Percentiles rank a stretch among this genome's conserved stretches.
These are phyloP conservation scores for Plectropomus leopardus DNA, from an alignment of 2,113 vertebrate species.

Conservation along the genomic window DNA sequence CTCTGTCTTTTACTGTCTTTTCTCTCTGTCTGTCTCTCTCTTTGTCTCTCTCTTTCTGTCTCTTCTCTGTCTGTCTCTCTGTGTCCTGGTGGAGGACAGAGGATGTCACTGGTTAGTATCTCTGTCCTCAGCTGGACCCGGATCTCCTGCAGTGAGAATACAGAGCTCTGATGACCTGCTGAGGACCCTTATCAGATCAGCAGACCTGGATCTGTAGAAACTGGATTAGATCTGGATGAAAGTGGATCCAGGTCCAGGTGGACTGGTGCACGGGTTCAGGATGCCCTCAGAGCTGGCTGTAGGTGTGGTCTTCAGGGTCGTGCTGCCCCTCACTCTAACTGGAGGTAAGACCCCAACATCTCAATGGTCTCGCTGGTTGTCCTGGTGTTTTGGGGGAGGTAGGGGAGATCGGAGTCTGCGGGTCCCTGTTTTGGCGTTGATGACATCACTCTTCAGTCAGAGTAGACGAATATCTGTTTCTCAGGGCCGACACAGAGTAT, in stretches of 20 bases:
- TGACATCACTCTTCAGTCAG: no score
- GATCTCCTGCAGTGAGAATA: background rate
- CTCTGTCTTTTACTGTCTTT: background rate
- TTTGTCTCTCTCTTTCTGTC: no score
- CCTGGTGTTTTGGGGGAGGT: no score
- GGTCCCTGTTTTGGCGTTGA: no score
- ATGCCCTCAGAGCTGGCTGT: conserved; percentile 57
- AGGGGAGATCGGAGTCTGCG: no score
- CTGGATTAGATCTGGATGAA: background rate
- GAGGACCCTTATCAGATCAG: no score
- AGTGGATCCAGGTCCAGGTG: background rate
- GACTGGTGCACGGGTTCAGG: background rate
- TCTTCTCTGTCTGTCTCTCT: conserved; percentile 5
- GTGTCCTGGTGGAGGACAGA: background rate
- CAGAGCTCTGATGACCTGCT: conserved; percentile 27
- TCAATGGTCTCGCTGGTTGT: no score
- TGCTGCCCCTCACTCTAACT: conserved; percentile 62
- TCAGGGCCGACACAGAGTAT: no score
- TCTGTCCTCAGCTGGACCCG: background rate
- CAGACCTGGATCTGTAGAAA: background rate
- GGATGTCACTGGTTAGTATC: conserved; percentile 42
- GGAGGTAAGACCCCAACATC: conserved; percentile 42
- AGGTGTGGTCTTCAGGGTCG: conserved; percentile 53
- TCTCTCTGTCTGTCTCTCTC: background rate
- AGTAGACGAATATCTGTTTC: no score